A percentile compares a stretch with the other conserved stretches of the same genome.
Evolutionary conservation across 2,797 vertebrate species (phyloP).

Genomic region (Hippopotamyrus pictus): DNA sequence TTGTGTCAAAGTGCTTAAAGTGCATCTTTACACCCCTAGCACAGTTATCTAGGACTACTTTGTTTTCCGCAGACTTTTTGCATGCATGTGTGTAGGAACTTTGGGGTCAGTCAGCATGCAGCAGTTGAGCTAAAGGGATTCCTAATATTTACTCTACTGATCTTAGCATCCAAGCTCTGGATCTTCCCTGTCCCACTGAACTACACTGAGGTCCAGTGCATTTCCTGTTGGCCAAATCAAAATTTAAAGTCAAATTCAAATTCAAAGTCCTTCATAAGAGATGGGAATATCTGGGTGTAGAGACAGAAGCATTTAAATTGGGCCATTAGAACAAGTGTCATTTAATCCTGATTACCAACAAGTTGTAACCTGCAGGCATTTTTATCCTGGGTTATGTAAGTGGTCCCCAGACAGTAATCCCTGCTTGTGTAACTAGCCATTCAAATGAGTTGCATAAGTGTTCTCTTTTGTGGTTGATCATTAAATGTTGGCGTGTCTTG

Average conservation of each 20-base stretch:
- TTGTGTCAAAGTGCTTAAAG: background rate
- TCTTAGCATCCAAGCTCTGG: background rate
- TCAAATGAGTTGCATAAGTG: slow-evolving; percentile 57
- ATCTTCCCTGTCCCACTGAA: background rate
- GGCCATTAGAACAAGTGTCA: slow-evolving; percentile 7
- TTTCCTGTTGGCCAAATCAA: background rate
- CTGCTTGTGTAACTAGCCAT: slow-evolving; percentile 63
- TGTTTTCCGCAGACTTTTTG: background rate
- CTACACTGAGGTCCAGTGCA: background rate
- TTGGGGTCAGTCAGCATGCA: background rate
- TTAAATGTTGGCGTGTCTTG: slow-evolving; percentile 12
- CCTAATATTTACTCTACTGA: background rate
- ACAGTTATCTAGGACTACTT: background rate
- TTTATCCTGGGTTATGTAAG: slow-evolving; percentile 60
- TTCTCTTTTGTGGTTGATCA: slow-evolving; percentile 19
- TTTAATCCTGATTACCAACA: slow-evolving; percentile 22
- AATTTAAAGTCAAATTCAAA: too few species aligned
- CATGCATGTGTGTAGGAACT: background rate
- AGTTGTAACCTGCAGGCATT: slow-evolving; percentile 47
- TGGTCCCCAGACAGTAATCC: slow-evolving; percentile 55
- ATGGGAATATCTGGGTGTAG: background rate
- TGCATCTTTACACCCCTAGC: background rate
- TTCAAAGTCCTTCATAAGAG: background rate
- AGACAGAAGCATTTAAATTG: background rate
- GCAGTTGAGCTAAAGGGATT: background rate